Evolutionary conservation across 2,888 invertebrate species (phyloP).

Genomic region (Gymnosoma rotundatum): DNA sequence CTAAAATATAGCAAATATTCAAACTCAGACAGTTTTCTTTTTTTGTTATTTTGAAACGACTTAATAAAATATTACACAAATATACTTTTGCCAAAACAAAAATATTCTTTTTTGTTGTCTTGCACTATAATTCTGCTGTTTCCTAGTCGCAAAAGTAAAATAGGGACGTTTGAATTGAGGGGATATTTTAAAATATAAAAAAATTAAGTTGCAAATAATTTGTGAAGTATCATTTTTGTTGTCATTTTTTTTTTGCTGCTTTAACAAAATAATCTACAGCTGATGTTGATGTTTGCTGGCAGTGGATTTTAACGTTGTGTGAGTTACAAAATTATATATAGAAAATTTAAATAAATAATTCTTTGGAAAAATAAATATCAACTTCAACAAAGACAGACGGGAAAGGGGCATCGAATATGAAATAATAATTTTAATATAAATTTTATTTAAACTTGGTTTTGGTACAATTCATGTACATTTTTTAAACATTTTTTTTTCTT

Average conservation of each 20-base stretch:
- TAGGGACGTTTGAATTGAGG: background rate
- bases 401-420: too few relatives aligned
- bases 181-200: slow-evolving; percentile 9
- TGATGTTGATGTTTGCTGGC: slow-evolving; percentile 54
- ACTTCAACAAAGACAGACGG: too few relatives aligned
- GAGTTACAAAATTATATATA: slow-evolving; percentile 48
- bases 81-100: slow-evolving; percentile 45
- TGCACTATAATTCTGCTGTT: slow-evolving; percentile 34
- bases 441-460: too few relatives aligned
- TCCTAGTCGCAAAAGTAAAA: slow-evolving; percentile 26
- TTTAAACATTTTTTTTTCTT: too few relatives aligned
- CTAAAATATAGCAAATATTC: slow-evolving; percentile 24
- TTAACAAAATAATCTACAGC: slow-evolving; percentile 58
- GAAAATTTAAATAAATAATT: too few relatives aligned
- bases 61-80: slow-evolving; percentile 57
- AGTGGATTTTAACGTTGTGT: slow-evolving; percentile 66
- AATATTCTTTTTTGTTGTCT: slow-evolving; percentile 5
- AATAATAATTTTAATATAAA: too few relatives aligned
- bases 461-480: too few relatives aligned
- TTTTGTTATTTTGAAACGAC: background rate
- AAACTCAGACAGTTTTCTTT: slow-evolving; percentile 2
- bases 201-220: slow-evolving; percentile 24
- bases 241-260: slow-evolving; percentile 19
- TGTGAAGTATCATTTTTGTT: slow-evolving; percentile 42
- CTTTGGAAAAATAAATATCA: too few relatives aligned